A percentile compares a stretch with the other conserved stretches of the same genome.
Evolutionary conservation across 2,888 invertebrate genomes (phyloP).

Genomic region (Lasioglossum leucozonium): DNA sequence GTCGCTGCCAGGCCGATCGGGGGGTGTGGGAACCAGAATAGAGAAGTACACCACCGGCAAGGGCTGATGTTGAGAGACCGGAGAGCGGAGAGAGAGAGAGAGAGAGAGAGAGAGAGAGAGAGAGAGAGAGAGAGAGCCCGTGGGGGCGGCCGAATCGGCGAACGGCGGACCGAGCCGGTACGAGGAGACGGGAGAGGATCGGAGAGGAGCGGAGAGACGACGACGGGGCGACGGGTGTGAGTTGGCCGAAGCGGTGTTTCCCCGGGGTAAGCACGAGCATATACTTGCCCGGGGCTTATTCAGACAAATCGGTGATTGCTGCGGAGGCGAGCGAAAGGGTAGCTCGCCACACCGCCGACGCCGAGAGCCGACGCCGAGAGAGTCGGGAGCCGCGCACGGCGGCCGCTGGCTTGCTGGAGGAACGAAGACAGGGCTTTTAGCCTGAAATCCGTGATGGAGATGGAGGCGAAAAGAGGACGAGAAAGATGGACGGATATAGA

Average conservation of each 20-base stretch:
- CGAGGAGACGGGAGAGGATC: not conserved
- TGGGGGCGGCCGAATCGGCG: not conserved
- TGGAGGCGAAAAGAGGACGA: conserved; percentile 58
- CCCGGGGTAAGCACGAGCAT: conserved; percentile 81
- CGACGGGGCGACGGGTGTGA: conserved; percentile 56
- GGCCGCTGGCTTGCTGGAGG: conserved; percentile 51
- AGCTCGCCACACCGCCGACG: conserved; percentile 53
- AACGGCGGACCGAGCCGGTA: not conserved
- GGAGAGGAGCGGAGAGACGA: not conserved
- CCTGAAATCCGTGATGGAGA: conserved; percentile 56
- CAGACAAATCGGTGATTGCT: conserved; percentile 84
- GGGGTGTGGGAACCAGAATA: conserved; percentile 53
- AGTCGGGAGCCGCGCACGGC: not conserved
- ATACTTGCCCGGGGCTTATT: conserved; percentile 83
- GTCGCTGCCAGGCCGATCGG: conserved; percentile 56
- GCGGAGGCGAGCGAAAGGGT: conserved; percentile 81
- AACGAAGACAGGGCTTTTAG: conserved; percentile 60
- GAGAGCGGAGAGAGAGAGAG: conserved; percentile 24
- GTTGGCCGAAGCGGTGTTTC: conserved; percentile 78
- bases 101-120: not conserved
- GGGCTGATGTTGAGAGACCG: conserved; percentile 40
- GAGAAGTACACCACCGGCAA: conserved; percentile 22
- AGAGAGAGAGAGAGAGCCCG: not conserved
- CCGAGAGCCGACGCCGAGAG: not conserved
- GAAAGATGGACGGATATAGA: conserved; percentile 63